Evolutionary conservation across 2,888 invertebrate species (phyloP).

Genomic region (Trichopria drosophilae): DNA sequence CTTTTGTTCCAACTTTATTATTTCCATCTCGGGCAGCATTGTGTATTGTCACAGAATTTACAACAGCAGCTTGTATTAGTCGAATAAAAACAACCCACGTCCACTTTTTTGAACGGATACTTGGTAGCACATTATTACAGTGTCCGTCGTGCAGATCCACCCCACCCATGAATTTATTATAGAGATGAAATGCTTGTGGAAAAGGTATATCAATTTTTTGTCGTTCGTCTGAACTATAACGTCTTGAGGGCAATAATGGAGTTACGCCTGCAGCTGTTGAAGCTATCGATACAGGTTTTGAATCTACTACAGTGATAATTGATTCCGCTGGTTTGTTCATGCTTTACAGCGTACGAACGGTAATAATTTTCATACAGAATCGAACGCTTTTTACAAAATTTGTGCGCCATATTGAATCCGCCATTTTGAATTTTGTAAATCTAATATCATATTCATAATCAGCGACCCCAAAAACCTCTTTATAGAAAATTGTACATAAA

Average conservation of each 20-base stretch:
- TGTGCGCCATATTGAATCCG: too few species aligned
- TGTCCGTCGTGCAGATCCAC: constrained; percentile 30
- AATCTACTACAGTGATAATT: constrained; percentile 13
- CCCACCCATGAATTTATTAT: constrained; percentile 3
- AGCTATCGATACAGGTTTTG: constrained; percentile 8
- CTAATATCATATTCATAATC: too few species aligned
- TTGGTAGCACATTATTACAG: constrained; percentile 31
- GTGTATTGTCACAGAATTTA: constrained; percentile 6
- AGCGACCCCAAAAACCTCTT: too few species aligned
- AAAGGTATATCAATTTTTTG: constrained; percentile 2
- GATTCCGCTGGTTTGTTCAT: constrained; percentile 6
- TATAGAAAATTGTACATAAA: too few species aligned
- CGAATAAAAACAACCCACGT: constrained; percentile 28
- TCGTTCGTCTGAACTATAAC: too few species aligned
- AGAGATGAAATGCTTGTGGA: constrained; percentile 3
- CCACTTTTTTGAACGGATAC: constrained; percentile 35
- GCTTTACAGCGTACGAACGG: constrained; percentile 10
- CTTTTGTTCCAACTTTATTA: too few species aligned
- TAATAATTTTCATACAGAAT: too few species aligned
- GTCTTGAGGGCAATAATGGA: neutral
- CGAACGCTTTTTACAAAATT: too few species aligned
- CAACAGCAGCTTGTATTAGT: constrained; percentile 1
- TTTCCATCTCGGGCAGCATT: too few species aligned
- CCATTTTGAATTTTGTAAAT: too few species aligned
- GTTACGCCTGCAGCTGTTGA: constrained; percentile 6